Conservation (phyloP, 2,888 invertebrate genomes). For the Linnaemya tessellans region DNA sequence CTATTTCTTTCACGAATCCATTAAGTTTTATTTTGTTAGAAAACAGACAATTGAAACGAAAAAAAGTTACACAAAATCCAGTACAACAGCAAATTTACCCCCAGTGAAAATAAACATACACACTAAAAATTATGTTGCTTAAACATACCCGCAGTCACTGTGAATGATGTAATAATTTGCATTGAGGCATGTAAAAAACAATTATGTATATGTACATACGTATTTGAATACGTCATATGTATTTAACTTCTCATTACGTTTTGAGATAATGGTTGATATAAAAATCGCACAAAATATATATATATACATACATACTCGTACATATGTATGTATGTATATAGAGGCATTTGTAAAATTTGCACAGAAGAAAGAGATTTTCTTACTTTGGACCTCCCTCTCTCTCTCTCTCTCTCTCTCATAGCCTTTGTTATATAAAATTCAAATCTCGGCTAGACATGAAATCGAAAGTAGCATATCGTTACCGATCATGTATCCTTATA, state of each 20-base stretch:
- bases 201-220: constrained; percentile 17
- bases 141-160: background rate
- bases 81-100: constrained; percentile 1
- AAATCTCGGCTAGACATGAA: too few species aligned
- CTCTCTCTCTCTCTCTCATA: too few species aligned
- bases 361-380: too few species aligned
- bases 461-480: too few species aligned
- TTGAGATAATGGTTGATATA: background rate
- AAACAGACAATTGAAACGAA: constrained; percentile 21
- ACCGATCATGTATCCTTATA: too few species aligned
- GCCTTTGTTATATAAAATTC: too few species aligned
- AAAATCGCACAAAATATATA: background rate
- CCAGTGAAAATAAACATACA: constrained; percentile 5
- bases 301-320: too few species aligned
- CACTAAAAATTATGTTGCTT: constrained; percentile 20
- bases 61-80: constrained; percentile 21
- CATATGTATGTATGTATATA: too few species aligned
- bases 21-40: constrained; percentile 41
- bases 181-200: constrained; percentile 1
- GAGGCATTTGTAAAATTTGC: too few species aligned
- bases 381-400: too few species aligned
- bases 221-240: background rate
- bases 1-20: constrained; percentile 63
- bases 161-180: constrained; percentile 44
- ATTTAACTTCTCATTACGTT: background rate